Evolutionary conservation across 2,888 invertebrate genomes (phyloP).

Genomic region (Rambutsinella grinnellia): DNA sequence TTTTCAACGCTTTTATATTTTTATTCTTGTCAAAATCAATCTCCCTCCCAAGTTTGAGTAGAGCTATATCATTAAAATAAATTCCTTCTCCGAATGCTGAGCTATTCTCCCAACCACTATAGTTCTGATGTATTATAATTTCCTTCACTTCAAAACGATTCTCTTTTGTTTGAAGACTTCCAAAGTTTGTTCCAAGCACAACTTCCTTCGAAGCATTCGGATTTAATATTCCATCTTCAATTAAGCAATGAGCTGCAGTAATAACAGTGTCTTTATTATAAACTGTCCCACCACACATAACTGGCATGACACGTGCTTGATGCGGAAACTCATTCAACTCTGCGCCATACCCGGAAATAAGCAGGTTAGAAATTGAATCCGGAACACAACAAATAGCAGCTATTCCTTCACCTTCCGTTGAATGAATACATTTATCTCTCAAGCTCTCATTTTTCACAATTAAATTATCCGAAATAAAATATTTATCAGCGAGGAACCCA

Average conservation of each 20-base stretch:
- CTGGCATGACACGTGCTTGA: background rate
- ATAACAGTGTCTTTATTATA: slow-evolving; percentile 1
- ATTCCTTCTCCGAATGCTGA: background rate
- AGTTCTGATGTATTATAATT: background rate
- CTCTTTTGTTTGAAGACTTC: background rate
- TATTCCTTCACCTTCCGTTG: background rate
- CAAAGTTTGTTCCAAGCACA: slow-evolving; percentile 2
- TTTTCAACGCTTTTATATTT: slow-evolving; percentile 7
- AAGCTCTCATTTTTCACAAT: too few relatives aligned
- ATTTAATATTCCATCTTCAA: background rate
- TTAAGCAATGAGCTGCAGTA: slow-evolving; percentile 1
- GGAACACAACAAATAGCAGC: background rate
- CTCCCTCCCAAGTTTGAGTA: background rate
- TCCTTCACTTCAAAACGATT: background rate
- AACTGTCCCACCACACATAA: slow-evolving; percentile 8
- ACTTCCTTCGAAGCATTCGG: background rate
- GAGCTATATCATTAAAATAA: slow-evolving; percentile 6
- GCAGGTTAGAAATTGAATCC: background rate
- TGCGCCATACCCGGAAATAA: background rate
- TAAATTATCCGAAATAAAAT: too few relatives aligned
- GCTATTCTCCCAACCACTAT: background rate
- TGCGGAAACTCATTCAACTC: slow-evolving; percentile 1
- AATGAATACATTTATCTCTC: too few relatives aligned
- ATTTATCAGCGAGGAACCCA: too few relatives aligned
- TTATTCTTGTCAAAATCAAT: background rate